Conservation (phyloP, 37 sponge, comb jelly and placozoan genomes). For the Geodia barretti region DNA sequence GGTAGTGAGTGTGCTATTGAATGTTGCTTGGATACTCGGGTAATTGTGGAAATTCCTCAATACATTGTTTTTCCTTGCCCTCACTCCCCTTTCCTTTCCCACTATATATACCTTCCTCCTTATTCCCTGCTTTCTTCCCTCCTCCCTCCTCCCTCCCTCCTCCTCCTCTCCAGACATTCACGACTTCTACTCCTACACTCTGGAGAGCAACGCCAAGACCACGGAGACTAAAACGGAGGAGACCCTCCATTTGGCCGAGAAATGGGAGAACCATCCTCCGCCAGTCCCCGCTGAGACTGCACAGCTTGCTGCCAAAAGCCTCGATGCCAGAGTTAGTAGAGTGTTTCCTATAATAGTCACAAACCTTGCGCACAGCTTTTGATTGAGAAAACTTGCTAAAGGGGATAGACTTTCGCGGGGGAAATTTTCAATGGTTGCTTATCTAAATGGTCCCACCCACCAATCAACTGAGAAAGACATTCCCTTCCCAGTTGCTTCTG, state of each 20-base stretch:
- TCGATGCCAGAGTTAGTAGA: slow-evolving; percentile 2
- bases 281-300: slow-evolving; percentile 43
- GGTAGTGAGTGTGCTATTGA: neutral
- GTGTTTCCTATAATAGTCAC: too few relatives aligned
- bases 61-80: neutral
- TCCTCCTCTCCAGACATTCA: slow-evolving; percentile 72
- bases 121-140: neutral
- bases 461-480: too few relatives aligned
- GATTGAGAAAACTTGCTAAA: too few relatives aligned
- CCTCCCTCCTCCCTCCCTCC: neutral
- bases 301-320: slow-evolving; percentile 30
- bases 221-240: slow-evolving; percentile 57
- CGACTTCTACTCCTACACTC: slow-evolving; percentile 80
- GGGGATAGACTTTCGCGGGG: too few relatives aligned
- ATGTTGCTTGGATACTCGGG: neutral
- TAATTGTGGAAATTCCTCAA: neutral
- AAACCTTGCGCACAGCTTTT: too few relatives aligned
- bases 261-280: slow-evolving; percentile 73
- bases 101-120: neutral
- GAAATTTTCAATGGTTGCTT: too few relatives aligned
- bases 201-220: slow-evolving; percentile 61
- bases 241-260: slow-evolving; percentile 56
- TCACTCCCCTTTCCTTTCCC: neutral
- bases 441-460: too few relatives aligned
- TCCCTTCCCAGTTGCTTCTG: too few relatives aligned